These are phyloP conservation scores for Pelosia muscerda DNA, from an alignment of 2,888 invertebrate genomes.

Conservation along the genomic window DNA sequence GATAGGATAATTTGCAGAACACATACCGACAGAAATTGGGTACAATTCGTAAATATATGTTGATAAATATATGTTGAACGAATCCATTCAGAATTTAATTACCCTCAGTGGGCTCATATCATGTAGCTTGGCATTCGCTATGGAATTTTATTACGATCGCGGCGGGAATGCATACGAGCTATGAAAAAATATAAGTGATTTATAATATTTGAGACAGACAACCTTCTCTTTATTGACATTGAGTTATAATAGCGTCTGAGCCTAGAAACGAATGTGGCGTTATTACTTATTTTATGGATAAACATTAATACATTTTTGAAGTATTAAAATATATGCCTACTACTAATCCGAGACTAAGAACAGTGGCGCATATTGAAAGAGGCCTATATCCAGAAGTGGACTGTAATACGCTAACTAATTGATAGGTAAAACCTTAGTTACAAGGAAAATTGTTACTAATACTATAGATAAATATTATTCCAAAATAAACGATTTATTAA, in stretches of 20 bases:
- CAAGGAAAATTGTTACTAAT: too few species aligned
- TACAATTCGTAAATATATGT: conserved; percentile 43
- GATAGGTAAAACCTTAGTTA: too few species aligned
- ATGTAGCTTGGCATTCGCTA: conserved; percentile 44
- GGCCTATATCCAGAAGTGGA: too few species aligned
- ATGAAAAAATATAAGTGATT: conserved; percentile 37
- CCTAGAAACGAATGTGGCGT: not conserved
- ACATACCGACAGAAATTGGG: conserved; percentile 40
- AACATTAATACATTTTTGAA: too few species aligned
- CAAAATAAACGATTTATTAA: too few species aligned
- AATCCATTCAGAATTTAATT: conserved; percentile 62
- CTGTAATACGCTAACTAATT: too few species aligned
- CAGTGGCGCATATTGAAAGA: too few species aligned
- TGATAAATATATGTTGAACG: conserved; percentile 43
- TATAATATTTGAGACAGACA: conserved; percentile 27
- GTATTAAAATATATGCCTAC: too few species aligned
- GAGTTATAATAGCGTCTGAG: not conserved
- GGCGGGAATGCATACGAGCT: conserved; percentile 29
- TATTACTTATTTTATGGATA: not conserved
- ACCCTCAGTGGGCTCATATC: conserved; percentile 51
- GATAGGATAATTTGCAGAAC: conserved; percentile 25
- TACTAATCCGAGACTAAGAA: too few species aligned
- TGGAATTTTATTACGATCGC: conserved; percentile 58
- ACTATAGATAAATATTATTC: too few species aligned
- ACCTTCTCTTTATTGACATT: not conserved